Conservation (phyloP, 2,113 vertebrate genomes). For the Grantiella picta region DNA sequence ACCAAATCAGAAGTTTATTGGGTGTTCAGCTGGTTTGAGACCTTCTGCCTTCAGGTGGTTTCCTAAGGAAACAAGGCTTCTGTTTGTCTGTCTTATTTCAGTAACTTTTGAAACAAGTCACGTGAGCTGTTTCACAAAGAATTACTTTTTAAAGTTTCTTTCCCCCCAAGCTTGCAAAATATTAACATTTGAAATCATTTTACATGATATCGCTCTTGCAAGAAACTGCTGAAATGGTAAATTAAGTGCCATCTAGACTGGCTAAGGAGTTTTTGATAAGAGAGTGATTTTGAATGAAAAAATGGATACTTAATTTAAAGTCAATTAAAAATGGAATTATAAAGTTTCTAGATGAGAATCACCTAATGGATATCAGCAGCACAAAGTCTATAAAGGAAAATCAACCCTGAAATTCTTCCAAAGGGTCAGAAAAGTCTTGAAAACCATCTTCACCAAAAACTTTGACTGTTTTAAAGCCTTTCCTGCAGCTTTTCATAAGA, state of each 20-base stretch:
- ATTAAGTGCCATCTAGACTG: constrained; percentile 50
- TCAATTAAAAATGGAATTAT: constrained; percentile 60
- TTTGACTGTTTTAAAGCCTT: not conserved
- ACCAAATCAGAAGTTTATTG: not conserved
- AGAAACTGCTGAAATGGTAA: constrained; percentile 52
- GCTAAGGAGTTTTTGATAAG: constrained; percentile 45
- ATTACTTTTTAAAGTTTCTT: constrained; percentile 1
- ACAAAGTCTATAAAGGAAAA: constrained; percentile 39
- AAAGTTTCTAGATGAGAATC: constrained; percentile 48
- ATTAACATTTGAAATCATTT: constrained; percentile 28
- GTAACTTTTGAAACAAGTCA: not conserved
- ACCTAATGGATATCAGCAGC: constrained; percentile 40
- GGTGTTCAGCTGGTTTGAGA: not conserved
- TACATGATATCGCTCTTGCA: not conserved
- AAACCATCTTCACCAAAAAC: constrained; percentile 8
- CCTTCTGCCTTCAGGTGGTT: not conserved
- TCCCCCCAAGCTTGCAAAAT: constrained; percentile 11
- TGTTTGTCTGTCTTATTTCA: not conserved
- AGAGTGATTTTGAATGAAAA: constrained; percentile 40
- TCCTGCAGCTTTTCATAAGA: constrained; percentile 5
- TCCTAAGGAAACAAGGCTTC: not conserved
- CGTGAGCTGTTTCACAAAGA: not conserved
- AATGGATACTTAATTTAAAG: constrained; percentile 53
- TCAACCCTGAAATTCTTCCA: constrained; percentile 42
- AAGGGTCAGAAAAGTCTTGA: constrained; percentile 27